Conservation (phyloP, 2,797 vertebrate species). For the Selene dorsalis region DNA sequence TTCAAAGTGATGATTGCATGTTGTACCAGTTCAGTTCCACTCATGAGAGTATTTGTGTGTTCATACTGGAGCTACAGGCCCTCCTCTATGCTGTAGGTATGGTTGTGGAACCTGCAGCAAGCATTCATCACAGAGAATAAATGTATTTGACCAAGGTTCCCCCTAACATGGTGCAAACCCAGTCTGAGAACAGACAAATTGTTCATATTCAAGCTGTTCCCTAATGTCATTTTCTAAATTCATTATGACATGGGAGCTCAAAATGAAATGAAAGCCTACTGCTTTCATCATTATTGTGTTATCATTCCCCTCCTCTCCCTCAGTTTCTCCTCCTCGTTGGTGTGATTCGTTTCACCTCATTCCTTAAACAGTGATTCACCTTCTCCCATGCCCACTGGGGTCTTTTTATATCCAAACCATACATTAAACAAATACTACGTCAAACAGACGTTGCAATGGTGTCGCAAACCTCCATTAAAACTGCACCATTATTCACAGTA, state of each 20-base stretch:
- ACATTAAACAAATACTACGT: slow-evolving; percentile 66
- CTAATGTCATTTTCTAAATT: slow-evolving; percentile 75
- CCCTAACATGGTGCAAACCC: slow-evolving; percentile 58
- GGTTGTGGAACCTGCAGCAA: slow-evolving; percentile 37
- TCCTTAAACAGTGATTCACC: slow-evolving; percentile 73
- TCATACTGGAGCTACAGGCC: not conserved
- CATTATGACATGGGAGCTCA: slow-evolving; percentile 71
- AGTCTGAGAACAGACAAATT: slow-evolving; percentile 72
- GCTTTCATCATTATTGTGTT: slow-evolving; percentile 81
- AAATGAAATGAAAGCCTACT: slow-evolving; percentile 77
- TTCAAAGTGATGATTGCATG: slow-evolving; percentile 22
- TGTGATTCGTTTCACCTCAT: slow-evolving; percentile 72
- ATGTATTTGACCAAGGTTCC: slow-evolving; percentile 67
- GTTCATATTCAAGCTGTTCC: slow-evolving; percentile 71
- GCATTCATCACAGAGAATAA: slow-evolving; percentile 71
- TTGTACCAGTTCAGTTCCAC: not conserved
- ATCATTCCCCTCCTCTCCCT: slow-evolving; percentile 40
- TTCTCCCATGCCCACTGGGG: slow-evolving; percentile 53
- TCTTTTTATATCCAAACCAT: slow-evolving; percentile 69
- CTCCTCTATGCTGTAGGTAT: slow-evolving; percentile 32
- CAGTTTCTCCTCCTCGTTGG: slow-evolving; percentile 53
- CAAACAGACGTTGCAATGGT: slow-evolving; percentile 53
- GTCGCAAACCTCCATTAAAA: slow-evolving; percentile 52
- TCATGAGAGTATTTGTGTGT: slow-evolving; percentile 11
- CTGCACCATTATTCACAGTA: slow-evolving; percentile 43